A percentile compares a stretch with the other conserved stretches of the same genome.
phyloP scores from a whole-genome alignment of 1,140 invertebrate species.

The Microplitis mediator region DNA sequence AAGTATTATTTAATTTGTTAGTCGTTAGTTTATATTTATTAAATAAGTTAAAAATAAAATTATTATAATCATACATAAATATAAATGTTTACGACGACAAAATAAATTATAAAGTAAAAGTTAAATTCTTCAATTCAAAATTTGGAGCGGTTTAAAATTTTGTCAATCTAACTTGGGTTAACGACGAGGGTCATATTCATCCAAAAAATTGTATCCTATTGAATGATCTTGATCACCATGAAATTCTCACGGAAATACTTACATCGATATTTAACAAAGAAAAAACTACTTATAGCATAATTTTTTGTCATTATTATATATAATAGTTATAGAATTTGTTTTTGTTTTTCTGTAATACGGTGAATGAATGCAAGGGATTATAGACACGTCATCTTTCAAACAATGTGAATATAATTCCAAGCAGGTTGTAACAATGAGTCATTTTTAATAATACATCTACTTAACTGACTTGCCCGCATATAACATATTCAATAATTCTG shows the following conservation, averaged over 20 bases:
- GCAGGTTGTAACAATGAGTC: neutral
- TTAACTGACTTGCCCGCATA: constrained; percentile 12
- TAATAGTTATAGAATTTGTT: neutral
- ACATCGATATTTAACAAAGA: neutral
- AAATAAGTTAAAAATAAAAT: no score
- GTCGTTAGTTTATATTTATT: no score
- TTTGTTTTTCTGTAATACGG: neutral
- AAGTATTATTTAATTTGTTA: no score
- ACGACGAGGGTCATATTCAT: constrained; percentile 33
- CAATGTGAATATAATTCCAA: constrained; percentile 4
- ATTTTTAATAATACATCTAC: neutral
- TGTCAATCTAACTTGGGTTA: constrained; percentile 29
- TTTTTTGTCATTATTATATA: neutral
- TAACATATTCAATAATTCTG: constrained; percentile 17
- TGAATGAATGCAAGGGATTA: constrained; percentile 5
- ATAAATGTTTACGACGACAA: no score
- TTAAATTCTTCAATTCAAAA: no score
- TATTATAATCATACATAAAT: no score
- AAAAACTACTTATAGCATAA: neutral
- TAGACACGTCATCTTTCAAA: constrained; percentile 1
- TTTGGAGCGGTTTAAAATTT: neutral
- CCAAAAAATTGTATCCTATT: constrained; percentile 34
- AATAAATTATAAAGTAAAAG: neutral
- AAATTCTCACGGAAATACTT: constrained; percentile 18
- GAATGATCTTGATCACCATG: constrained; percentile 2